Percentiles rank a stretch among this genome's conserved stretches.
phyloP scores from a whole-genome alignment of 2,797 vertebrate genomes.

The Halcyon smyrnensis region DNA sequence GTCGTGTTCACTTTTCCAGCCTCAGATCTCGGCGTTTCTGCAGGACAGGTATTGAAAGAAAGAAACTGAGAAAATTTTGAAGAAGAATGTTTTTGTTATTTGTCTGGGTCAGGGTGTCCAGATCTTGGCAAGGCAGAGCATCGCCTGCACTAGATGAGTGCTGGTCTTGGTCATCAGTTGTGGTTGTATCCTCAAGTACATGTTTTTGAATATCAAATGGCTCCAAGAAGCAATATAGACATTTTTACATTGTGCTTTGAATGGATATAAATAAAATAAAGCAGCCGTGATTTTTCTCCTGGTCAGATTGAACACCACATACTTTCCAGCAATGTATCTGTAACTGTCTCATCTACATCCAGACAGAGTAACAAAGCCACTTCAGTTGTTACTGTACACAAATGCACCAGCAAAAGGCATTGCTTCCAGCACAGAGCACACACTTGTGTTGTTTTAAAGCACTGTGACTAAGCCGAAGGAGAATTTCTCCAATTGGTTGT shows the following conservation, averaged over 20 bases:
- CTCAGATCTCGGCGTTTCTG: not conserved
- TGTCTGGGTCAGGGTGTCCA: not conserved
- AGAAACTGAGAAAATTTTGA: not conserved
- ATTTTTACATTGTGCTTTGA: not conserved
- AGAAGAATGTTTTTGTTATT: not conserved
- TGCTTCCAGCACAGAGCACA: not conserved
- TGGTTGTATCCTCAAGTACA: not conserved
- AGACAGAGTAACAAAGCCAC: not conserved
- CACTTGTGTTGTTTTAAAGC: not conserved
- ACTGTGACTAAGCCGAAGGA: not conserved
- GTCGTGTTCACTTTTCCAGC: not conserved
- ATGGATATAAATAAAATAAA: not conserved
- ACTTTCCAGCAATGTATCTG: not conserved
- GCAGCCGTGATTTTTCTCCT: not conserved
- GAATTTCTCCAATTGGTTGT: not conserved
- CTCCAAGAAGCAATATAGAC: not conserved
- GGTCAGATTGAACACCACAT: not conserved
- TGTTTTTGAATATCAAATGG: not conserved
- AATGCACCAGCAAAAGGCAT: not conserved
- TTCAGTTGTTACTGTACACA: not conserved
- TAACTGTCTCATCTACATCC: not conserved
- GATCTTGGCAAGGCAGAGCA: not conserved
- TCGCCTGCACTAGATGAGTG: not conserved
- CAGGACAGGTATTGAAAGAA: not conserved
- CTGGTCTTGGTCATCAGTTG: not conserved